Evolutionary conservation across 2,797 vertebrate species (phyloP).

Genomic region (Aeoliscus strigatus): DNA sequence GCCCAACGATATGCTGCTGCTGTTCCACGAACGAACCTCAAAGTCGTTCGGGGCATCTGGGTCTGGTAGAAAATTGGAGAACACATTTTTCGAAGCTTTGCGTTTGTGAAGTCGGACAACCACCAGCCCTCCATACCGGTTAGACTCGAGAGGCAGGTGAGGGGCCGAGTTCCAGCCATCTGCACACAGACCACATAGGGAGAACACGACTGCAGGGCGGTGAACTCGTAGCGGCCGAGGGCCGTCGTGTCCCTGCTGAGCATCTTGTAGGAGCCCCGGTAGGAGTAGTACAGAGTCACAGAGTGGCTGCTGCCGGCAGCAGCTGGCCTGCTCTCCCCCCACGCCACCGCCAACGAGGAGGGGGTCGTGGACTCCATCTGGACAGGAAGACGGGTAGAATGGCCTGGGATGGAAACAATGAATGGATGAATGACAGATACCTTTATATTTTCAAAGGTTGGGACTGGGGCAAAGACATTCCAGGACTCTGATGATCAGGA

Average conservation of each 20-base stretch:
- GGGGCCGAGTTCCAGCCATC: constrained; percentile 12
- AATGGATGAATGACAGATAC: neutral
- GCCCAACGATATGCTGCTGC: constrained; percentile 55
- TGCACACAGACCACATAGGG: constrained; percentile 59
- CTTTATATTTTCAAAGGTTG: no score
- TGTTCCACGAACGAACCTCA: constrained; percentile 44
- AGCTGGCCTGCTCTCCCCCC: constrained; percentile 20
- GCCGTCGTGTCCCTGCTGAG: constrained; percentile 16
- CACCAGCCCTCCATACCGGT: constrained; percentile 46
- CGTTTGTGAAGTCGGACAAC: no score
- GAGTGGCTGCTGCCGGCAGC: constrained; percentile 5
- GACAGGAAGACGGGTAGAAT: constrained; percentile 42
- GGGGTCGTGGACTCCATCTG: constrained; percentile 44
- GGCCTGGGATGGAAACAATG: constrained; percentile 39
- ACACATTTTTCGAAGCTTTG: no score
- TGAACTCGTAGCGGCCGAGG: constrained; percentile 45
- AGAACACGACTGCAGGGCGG: constrained; percentile 56
- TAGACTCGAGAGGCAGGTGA: constrained; percentile 56
- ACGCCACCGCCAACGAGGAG: constrained; percentile 55
- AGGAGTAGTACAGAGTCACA: constrained; percentile 40
- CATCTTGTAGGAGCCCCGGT: constrained; percentile 17
- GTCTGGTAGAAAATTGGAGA: constrained; percentile 49
- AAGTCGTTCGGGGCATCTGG: constrained; percentile 60
- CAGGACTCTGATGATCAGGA: no score
- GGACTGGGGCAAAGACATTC: no score